Evolutionary conservation across 2,797 vertebrate species (phyloP).

Genomic region (Alosa sapidissima): DNA sequence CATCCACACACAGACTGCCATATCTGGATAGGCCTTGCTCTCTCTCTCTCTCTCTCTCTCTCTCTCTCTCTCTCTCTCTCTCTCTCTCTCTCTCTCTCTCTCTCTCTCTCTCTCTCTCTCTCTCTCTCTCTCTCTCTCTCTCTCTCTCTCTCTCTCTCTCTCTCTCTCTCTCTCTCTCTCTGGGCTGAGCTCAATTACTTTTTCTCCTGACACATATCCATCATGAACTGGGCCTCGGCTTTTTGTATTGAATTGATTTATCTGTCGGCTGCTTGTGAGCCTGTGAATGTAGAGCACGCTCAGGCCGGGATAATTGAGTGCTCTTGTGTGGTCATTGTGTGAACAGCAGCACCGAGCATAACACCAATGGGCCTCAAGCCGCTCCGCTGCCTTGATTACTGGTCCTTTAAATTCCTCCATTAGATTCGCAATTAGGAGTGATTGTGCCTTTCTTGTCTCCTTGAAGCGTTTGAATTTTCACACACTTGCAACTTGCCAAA

Average conservation of each 20-base stretch:
- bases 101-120: not conserved
- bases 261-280: constrained; percentile 25
- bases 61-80: not conserved
- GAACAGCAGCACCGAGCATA: constrained; percentile 28
- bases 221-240: constrained; percentile 28
- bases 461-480: constrained; percentile 28
- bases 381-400: constrained; percentile 47
- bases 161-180: not conserved
- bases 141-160: not conserved
- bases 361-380: constrained; percentile 38
- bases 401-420: constrained; percentile 43
- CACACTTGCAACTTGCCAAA: constrained; percentile 26
- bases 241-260: constrained; percentile 41
- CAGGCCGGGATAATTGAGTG: constrained; percentile 24
- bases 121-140: not conserved
- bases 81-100: not conserved
- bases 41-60: not conserved
- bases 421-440: constrained; percentile 44
- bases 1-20: not conserved
- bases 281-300: not conserved
- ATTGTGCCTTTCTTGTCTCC: constrained; percentile 44
- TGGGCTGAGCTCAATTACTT: constrained; percentile 26
- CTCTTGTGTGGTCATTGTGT: constrained; percentile 31
- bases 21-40: not conserved
- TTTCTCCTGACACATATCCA: constrained; percentile 28